These are phyloP conservation scores for Esperia sulphurella DNA, from an alignment of 2,888 invertebrate genomes.

Conservation along the genomic window DNA sequence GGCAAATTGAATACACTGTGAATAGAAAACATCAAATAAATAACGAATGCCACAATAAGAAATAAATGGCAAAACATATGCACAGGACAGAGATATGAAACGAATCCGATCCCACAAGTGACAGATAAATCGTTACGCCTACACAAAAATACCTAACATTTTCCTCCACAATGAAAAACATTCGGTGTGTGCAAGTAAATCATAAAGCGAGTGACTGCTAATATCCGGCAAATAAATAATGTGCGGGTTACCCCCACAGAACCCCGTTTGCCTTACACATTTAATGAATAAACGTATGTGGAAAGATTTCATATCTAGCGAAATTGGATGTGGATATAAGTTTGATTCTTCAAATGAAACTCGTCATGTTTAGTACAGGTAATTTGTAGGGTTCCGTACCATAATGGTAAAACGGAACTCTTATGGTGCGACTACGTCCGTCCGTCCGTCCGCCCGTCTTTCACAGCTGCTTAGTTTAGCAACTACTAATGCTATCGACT, in stretches of 20 bases:
- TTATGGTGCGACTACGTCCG: no score
- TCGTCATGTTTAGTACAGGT: no score
- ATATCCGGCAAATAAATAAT: conserved; percentile 58
- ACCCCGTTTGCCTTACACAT: conserved; percentile 4
- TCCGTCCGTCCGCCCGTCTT: no score
- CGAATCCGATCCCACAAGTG: background rate
- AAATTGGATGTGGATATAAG: no score
- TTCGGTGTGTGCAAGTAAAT: conserved; percentile 48
- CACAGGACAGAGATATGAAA: background rate
- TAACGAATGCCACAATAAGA: background rate
- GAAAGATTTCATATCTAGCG: no score
- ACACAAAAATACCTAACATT: conserved; percentile 11
- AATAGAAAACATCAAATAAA: background rate
- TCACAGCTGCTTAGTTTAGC: no score
- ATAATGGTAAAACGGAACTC: no score
- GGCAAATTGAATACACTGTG: no score
- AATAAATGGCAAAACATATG: background rate
- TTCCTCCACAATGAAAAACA: conserved; percentile 33
- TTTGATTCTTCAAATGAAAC: no score
- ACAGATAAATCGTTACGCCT: background rate
- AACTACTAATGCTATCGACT: no score
- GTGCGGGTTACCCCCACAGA: conserved; percentile 22
- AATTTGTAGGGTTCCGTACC: no score
- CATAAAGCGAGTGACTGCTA: conserved; percentile 46
- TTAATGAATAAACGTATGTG: background rate